phyloP scores from a whole-genome alignment of 2,113 vertebrate genomes.

The Chionis minor region DNA sequence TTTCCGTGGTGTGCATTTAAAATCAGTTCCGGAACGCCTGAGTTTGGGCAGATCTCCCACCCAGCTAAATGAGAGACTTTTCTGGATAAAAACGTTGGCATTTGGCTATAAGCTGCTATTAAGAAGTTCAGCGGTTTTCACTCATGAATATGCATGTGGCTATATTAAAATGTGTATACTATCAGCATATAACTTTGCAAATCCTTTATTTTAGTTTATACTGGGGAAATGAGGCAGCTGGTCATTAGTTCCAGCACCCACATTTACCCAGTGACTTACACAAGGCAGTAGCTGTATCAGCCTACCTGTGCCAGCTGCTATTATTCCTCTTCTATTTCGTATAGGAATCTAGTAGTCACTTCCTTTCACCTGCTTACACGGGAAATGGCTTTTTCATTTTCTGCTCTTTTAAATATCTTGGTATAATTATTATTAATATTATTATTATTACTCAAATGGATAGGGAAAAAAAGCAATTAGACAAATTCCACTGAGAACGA shows the following conservation, averaged over 20 bases:
- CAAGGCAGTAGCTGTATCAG: neutral
- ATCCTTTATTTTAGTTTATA: neutral
- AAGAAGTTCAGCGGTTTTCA: slow-evolving; percentile 6
- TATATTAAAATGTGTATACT: slow-evolving; percentile 49
- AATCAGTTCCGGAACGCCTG: slow-evolving; percentile 20
- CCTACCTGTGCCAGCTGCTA: neutral
- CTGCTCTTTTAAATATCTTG: neutral
- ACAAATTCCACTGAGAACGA: neutral
- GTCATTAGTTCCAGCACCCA: neutral
- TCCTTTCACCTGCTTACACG: neutral
- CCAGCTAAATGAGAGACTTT: slow-evolving; percentile 58
- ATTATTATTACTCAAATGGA: neutral
- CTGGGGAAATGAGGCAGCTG: slow-evolving; percentile 7
- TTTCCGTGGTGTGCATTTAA: slow-evolving; percentile 37
- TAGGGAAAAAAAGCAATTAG: slow-evolving; percentile 2
- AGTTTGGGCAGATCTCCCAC: slow-evolving; percentile 57
- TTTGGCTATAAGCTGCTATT: slow-evolving; percentile 55
- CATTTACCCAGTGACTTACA: neutral
- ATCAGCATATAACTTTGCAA: neutral
- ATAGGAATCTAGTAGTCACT: neutral
- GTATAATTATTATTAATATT: slow-evolving; percentile 5
- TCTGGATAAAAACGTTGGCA: slow-evolving; percentile 44
- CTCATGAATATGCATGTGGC: slow-evolving; percentile 58
- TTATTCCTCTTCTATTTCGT: neutral
- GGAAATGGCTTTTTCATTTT: neutral